Percentiles rank a stretch among this genome's conserved stretches.
These are phyloP conservation scores for Beaufortia kweichowensis DNA, from an alignment of 2,113 vertebrate species.

Conservation along the genomic window DNA sequence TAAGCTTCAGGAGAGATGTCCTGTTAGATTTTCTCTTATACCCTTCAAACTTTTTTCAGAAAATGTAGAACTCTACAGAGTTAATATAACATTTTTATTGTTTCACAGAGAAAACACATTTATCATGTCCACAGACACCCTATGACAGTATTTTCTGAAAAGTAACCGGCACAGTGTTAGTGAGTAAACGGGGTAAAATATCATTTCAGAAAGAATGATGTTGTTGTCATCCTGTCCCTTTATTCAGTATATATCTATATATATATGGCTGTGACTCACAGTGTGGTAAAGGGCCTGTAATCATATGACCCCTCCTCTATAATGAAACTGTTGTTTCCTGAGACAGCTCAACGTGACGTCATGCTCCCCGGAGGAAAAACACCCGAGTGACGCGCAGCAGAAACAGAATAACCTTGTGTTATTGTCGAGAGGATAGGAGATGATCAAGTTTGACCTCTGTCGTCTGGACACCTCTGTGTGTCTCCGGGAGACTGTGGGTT, in stretches of 20 bases:
- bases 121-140: too few relatives aligned
- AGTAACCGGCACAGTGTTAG: too few relatives aligned
- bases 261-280: conserved; percentile 48
- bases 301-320: conserved; percentile 51
- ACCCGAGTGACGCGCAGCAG: not conserved
- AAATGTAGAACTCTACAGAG: too few relatives aligned
- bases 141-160: too few relatives aligned
- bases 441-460: conserved; percentile 28
- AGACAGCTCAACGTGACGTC: conserved; percentile 27
- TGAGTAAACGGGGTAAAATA: not conserved
- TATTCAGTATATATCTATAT: not conserved
- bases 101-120: too few relatives aligned
- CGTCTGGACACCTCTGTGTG: conserved; percentile 26
- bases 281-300: conserved; percentile 14
- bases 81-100: too few relatives aligned
- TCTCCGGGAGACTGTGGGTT: conserved; percentile 28
- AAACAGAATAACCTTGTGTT: not conserved
- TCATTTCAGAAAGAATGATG: not conserved
- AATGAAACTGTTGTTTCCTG: conserved; percentile 54
- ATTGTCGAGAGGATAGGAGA: conserved; percentile 17
- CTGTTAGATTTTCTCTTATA: too few relatives aligned
- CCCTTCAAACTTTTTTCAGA: too few relatives aligned
- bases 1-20: too few relatives aligned
- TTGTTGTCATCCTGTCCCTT: not conserved
- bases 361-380: conserved; percentile 14